These are phyloP conservation scores for Terebella lapidaria DNA, from an alignment of 2,888 invertebrate genomes.

Conservation along the genomic window DNA sequence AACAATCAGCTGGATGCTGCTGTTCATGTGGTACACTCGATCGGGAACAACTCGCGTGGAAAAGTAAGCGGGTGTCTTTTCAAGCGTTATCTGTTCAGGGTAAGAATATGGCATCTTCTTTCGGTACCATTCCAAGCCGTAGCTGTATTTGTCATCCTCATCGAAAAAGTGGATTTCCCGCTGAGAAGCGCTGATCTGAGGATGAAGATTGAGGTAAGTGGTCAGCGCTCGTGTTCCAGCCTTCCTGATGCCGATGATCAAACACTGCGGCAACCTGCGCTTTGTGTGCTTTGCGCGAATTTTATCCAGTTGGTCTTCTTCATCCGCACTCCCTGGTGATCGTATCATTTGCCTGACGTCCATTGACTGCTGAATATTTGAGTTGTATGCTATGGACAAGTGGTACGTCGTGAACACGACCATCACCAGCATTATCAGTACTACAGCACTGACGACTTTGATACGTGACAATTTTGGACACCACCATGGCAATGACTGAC, in stretches of 20 bases:
- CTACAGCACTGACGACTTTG: too few relatives aligned
- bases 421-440: too few relatives aligned
- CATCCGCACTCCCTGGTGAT: too few relatives aligned
- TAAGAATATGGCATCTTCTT: constrained; percentile 84
- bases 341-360: too few relatives aligned
- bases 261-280: constrained; percentile 48
- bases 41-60: constrained; percentile 94
- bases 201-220: constrained; percentile 49
- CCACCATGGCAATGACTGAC: too few relatives aligned
- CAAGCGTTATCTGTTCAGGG: constrained; percentile 87
- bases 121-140: constrained; percentile 87
- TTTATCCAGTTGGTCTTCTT: too few relatives aligned
- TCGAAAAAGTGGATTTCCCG: constrained; percentile 92
- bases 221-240: constrained; percentile 53
- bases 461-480: too few relatives aligned
- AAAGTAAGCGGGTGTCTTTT: constrained; percentile 97
- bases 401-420: too few relatives aligned
- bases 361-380: too few relatives aligned
- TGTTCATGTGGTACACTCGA: constrained; percentile 89
- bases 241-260: constrained; percentile 54
- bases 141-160: constrained; percentile 70
- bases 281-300: constrained; percentile 3
- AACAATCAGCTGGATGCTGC: constrained; percentile 78
- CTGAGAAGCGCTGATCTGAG: constrained; percentile 81
- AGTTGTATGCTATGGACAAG: too few relatives aligned